Base-by-base conservation (phyloP, 2,888 invertebrate species). In the Epinotia ramella region DNA sequence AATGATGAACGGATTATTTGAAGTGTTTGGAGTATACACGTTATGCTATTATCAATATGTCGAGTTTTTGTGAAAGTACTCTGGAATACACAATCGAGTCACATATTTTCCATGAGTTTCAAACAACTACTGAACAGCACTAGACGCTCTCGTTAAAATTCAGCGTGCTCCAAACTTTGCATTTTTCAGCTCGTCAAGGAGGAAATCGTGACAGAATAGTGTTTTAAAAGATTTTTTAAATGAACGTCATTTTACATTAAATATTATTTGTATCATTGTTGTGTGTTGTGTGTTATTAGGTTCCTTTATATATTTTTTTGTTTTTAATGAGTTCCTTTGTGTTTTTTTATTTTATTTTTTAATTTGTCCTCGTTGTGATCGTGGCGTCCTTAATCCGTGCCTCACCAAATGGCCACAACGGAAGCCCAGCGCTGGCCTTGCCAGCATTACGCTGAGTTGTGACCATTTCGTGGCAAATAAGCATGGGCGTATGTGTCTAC, bases 101-200 rank as follows among this genome's bases (percentile, higher is more conserved):
- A 46, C 69, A 69, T 24, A 68, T 46, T 60, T 69, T 69, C 20
- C 59, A 16, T 28, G 69, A 46, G 28, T 16, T 46, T 60, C 60
- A 60, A 46, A 69, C 69, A 69, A 69, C 59, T 69, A 69, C 69
- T 69, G 69, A 69, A 69, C 57, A 68, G 69, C 69, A 60, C 69
- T 69, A 69, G 69, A 69, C 69, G n/a, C 28, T 73, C 73, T 73
- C 66, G 60, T 73, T 73, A 73, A 73, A 73, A 73, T 66, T 40
- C 49, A 53, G 46, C 33, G 40, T 49, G 60, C 73, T 73, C 66
- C 6, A 73, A 73, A 73, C 73, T 73, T 73, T 46, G 33, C 13
- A 73, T 66, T 66, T 70, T 73, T 53, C 49, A 66, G 60, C 73
- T 67, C 49, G 20, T 33, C 59, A 60, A 66, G 66, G n/a, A 46